These are phyloP conservation scores for Perca fluviatilis DNA, from an alignment of 2,113 vertebrate genomes.

Conservation along the genomic window DNA sequence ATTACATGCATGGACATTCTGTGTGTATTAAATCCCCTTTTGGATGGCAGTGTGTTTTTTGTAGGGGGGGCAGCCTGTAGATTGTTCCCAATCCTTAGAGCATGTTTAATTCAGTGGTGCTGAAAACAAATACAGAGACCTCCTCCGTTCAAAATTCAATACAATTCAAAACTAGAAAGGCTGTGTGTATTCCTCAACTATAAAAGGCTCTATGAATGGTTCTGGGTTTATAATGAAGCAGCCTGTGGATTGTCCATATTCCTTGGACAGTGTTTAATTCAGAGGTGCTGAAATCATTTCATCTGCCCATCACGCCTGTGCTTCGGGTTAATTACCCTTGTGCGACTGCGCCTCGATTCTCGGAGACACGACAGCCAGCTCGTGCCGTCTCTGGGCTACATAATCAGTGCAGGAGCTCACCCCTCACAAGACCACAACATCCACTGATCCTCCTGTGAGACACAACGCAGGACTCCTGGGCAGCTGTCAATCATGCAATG, in stretches of 20 bases:
- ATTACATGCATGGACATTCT: conserved; percentile 43
- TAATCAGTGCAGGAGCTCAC: conserved; percentile 18
- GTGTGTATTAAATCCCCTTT: conserved; percentile 39
- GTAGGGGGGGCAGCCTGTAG: not conserved
- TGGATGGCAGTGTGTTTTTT: conserved; percentile 39
- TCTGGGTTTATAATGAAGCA: conserved; percentile 18
- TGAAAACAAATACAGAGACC: conserved; percentile 53
- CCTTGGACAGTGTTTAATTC: conserved; percentile 66
- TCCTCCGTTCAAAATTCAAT: conserved; percentile 39
- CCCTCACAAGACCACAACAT: conserved; percentile 34
- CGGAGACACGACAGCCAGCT: conserved; percentile 39
- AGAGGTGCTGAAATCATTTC: conserved; percentile 66
- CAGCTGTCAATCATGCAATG: conserved; percentile 67
- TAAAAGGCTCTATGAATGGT: conserved; percentile 24
- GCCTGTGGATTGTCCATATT: conserved; percentile 47
- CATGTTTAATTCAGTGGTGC: conserved; percentile 69
- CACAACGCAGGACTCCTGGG: conserved; percentile 23
- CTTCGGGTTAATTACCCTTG: conserved; percentile 63
- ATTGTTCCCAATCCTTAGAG: conserved; percentile 51
- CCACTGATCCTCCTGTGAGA: conserved; percentile 52
- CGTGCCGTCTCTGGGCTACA: not conserved
- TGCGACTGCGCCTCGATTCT: conserved; percentile 28
- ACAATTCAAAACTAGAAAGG: conserved; percentile 29
- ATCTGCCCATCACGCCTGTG: conserved; percentile 46
- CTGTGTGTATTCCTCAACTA: conserved; percentile 4